Conservation (phyloP, 2,113 vertebrate genomes). For the Struthio camelus region DNA sequence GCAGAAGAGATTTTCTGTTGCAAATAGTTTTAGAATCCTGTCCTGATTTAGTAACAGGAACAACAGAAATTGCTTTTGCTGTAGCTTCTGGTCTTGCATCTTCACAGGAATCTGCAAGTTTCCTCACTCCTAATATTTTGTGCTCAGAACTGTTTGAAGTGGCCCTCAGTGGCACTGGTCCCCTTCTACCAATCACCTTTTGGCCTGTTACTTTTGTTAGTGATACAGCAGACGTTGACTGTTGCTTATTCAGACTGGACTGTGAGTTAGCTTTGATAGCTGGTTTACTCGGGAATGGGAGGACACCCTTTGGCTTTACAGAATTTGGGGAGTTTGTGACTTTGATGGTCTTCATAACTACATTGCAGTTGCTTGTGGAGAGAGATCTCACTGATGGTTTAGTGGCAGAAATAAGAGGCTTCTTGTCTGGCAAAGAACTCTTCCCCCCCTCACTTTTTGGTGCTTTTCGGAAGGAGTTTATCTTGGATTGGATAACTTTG, state of each 20-base stretch:
- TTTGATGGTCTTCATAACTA: background rate
- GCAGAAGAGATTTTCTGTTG: constrained; percentile 65
- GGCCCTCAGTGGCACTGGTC: background rate
- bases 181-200: constrained; percentile 9
- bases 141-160: background rate
- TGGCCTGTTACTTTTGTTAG: background rate
- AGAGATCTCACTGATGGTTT: constrained; percentile 33
- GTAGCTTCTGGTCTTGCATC: background rate
- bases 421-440: constrained; percentile 27
- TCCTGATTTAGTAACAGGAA: background rate
- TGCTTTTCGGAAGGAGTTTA: constrained; percentile 88
- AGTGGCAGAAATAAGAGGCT: background rate
- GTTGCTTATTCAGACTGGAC: background rate
- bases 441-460: background rate
- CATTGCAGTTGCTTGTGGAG: background rate
- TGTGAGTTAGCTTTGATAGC: constrained; percentile 34
- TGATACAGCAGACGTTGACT: background rate
- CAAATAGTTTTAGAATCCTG: constrained; percentile 21
- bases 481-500: constrained; percentile 87
- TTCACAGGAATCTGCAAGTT: background rate
- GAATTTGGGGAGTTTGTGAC: background rate
- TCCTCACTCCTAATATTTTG: constrained; percentile 7
- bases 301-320: constrained; percentile 10
- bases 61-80: background rate
- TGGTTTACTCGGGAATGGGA: constrained; percentile 56